Conservation (phyloP, 1,140 invertebrate species). For the roundworm (Caenorhabditis elegans) region WBcel235 BX284603.4:9765501-9766000, state of each 20-base stretch:
- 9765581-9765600: constrained; percentile 20
- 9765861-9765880: background rate
- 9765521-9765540: background rate
- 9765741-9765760: background rate
- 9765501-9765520: background rate
- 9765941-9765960: too few relatives aligned
- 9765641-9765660: background rate
- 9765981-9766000: too few relatives aligned
- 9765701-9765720: background rate
- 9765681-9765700: constrained; percentile 4
- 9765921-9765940: too few relatives aligned
- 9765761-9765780: constrained; percentile 1
- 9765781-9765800: background rate
- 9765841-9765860: background rate
- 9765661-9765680: background rate
- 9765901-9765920: too few relatives aligned
- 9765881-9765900: too few relatives aligned
- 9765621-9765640: constrained; percentile 6
- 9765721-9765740: background rate
- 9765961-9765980: background rate
- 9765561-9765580: background rate
- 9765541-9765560: background rate
- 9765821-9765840: background rate
- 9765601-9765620: background rate
- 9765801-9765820: constrained; percentile 21